phyloP scores from a whole-genome alignment of 1,140 invertebrate genomes.

The Lepidostoma basale region DNA sequence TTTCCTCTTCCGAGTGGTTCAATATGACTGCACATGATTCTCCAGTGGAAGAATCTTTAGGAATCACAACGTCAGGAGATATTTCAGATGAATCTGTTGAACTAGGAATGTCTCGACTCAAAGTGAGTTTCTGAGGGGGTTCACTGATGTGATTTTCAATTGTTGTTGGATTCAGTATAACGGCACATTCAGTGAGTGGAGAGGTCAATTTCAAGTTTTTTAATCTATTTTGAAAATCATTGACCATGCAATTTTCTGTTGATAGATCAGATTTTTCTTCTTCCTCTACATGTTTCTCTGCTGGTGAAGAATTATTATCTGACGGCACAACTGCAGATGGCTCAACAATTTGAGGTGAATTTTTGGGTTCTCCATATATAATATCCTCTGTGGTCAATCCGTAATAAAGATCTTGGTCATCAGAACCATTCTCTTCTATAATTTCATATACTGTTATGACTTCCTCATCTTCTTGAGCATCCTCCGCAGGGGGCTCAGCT shows the following conservation, averaged over 20 bases:
- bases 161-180: neutral
- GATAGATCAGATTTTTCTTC: neutral
- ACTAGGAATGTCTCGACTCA: neutral
- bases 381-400: constrained; percentile 51
- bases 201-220: constrained; percentile 20
- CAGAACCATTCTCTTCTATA: constrained; percentile 52
- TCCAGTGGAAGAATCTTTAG: constrained; percentile 35
- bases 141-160: no score
- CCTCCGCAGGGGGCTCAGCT: neutral
- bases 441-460: constrained; percentile 60
- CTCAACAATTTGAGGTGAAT: neutral
- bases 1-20: constrained; percentile 56
- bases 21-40: constrained; percentile 57
- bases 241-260: neutral
- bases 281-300: neutral
- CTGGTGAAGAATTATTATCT: constrained; percentile 4
- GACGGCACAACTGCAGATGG: neutral
- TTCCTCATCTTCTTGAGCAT: constrained; percentile 52
- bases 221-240: constrained; percentile 31
- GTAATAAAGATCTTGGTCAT: constrained; percentile 55
- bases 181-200: neutral
- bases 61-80: neutral
- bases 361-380: constrained; percentile 17
- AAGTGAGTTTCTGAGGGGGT: no score
- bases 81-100: neutral